Evolutionary conservation across 2,113 vertebrate genomes (phyloP), one percentile per base, ranked within the genome.

Genomic region (Tragelaphus strepsiceros): DNA sequence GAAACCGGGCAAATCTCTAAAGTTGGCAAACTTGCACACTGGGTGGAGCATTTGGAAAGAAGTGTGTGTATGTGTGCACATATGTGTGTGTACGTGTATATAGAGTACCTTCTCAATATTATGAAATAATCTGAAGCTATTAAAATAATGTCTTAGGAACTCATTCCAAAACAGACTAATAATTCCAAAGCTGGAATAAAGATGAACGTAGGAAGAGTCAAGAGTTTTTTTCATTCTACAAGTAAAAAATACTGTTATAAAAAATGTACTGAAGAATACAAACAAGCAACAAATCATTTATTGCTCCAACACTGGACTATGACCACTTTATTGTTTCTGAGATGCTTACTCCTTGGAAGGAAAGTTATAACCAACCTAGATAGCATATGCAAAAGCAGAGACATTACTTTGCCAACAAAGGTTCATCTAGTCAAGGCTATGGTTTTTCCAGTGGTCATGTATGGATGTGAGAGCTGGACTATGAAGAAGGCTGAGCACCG

Each of bases 11-110:
- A 58, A 39, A 35, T 43, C 16, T 91, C 51, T 46, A 32, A 85
- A 59, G 46, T 59, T 0, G 0, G 24, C 85, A 64, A 24, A 84
- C 9, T 12, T 19, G 6, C 74, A 56, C 13, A 10, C 51, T 84
- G 19, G 16, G 11, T 46, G 28, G 4, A 95, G 49, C 51, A 12
- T 53, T 86, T 81, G 5, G n/a, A 62, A 39, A 90, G 22, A 91
- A 64, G 21, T 64, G 4, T 64, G 64, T 53, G 5, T 5, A 3
- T 9, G 0, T 90, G 21, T 58, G 30, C 24, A 5, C 9, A 14
- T 39, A 3, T 21, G 3, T 13, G 0, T 58, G 1, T 4, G 64
- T 35, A 19, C 3, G 0, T 59, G 1, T 4, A 16, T 0, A 46
- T 7, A 67, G 26, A 77, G 3, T 62, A n/a, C 10, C 62, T 81